Evolutionary conservation across 2,888 invertebrate species (phyloP).

Genomic region (Mamestra brassicae): DNA sequence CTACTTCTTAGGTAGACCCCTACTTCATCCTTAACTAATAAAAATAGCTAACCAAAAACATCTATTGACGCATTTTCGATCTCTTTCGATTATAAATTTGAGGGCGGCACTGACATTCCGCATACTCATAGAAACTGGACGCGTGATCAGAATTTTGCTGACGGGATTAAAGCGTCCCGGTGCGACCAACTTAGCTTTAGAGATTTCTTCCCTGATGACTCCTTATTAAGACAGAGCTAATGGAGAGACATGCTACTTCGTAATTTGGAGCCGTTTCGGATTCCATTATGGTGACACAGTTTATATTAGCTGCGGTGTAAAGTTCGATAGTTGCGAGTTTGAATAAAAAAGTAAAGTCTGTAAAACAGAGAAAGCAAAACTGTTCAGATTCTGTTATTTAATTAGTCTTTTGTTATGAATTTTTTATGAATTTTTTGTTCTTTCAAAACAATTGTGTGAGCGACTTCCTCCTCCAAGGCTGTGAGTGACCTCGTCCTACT

Average conservation of each 20-base stretch:
- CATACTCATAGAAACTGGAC: conserved; percentile 83
- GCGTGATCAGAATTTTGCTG: conserved; percentile 86
- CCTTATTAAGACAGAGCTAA: conserved; percentile 83
- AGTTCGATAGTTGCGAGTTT: conserved; percentile 48
- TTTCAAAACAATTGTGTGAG: too few species aligned
- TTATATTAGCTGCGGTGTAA: conserved; percentile 61
- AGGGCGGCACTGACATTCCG: conserved; percentile 82
- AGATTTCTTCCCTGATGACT: conserved; percentile 79
- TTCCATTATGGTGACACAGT: conserved; percentile 67
- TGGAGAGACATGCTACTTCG: conserved; percentile 79
- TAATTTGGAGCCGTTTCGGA: conserved; percentile 69
- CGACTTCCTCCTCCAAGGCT: too few species aligned
- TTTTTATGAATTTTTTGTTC: not conserved
- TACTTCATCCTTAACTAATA: too few species aligned
- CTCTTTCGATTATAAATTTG: conserved; percentile 74
- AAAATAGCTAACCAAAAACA: too few species aligned
- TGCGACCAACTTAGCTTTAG: conserved; percentile 80
- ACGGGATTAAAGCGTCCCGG: conserved; percentile 80
- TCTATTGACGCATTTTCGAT: too few species aligned
- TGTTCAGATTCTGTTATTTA: conserved; percentile 2
- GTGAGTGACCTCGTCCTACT: too few species aligned
- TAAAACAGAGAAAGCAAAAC: conserved; percentile 14
- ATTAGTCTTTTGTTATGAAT: not conserved
- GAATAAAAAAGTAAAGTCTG: conserved; percentile 32
- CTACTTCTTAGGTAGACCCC: too few species aligned